phyloP scores from a whole-genome alignment of 2,113 vertebrate genomes.

The Neolamprologus brichardi region DNA sequence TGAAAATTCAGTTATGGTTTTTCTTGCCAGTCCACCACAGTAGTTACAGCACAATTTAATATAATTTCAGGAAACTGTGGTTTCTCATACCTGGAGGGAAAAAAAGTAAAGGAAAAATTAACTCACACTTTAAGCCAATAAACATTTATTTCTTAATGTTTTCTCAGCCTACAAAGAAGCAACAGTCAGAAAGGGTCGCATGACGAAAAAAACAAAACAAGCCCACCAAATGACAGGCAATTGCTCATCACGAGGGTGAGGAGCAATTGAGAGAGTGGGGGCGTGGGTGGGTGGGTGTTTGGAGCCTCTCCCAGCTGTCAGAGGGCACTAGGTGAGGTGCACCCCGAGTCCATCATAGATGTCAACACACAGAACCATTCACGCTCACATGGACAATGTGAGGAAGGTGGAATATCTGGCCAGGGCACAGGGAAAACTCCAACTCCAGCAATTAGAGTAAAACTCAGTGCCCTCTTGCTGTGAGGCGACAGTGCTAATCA shows the following conservation, averaged over 20 bases:
- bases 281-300: neutral
- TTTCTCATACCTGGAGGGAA: neutral
- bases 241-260: rapidly evolving
- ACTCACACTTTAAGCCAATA: neutral
- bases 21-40: rapidly evolving
- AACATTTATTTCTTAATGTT: neutral
- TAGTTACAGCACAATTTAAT: neutral
- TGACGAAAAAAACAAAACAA: rapidly evolving
- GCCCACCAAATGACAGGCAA: neutral
- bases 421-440: neutral
- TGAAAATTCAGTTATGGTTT: neutral
- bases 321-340: neutral
- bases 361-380: neutral
- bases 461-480: neutral
- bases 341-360: neutral
- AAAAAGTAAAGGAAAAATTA: neutral
- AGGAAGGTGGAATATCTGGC: neutral
- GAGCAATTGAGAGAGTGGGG: neutral
- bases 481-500: neutral
- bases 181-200: neutral
- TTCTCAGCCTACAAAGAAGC: neutral
- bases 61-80: neutral
- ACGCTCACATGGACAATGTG: neutral
- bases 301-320: neutral
- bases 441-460: neutral